Base-by-base conservation (phyloP, 2,797 vertebrate genomes). In the Trachops cirrhosus region DNA sequence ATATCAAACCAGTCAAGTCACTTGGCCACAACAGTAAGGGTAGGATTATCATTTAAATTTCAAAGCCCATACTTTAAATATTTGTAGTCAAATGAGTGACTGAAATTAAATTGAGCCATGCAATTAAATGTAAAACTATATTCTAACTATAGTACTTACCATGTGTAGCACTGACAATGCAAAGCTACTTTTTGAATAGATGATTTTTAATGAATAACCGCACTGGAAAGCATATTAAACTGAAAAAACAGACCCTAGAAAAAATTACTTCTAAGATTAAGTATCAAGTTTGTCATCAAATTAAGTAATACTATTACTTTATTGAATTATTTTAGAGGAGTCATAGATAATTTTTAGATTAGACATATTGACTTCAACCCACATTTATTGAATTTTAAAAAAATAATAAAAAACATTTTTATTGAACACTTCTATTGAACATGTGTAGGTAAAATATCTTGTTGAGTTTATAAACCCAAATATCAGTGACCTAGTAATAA, bases 391-490 rank as follows among this genome's bases (percentile, higher is more conserved):
- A 85, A 57, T 73, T 70, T 93, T 91, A 77, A 7, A 94, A 94
- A 91, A 86, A 48, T 59, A 92, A 78, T 62, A 90, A 88, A 92
- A 92, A 77, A 92, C 7, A 75, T 9, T 64, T 95, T 90, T 86
- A 82, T 86, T 92, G 87, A 96, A 93, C 9, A 77, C 9, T 85
- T 89, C 62, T 59, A 46, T 34, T 91, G 34, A 94, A 92, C 46
- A 95, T 68, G 15, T 78, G 77, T 89, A 90, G 0, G 18, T 95
- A 92, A 96, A 95, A 74, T 91, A 90, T 50, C 67, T 93, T 82
- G 9, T 80, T 89, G 48, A 94, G 19, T 92, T 96, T 92, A 86
- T 75, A 96, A 89, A 82, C 37, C 64, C 59, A 97, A 96, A 70
- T 79, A 84, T 67, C 62, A 93, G 34, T 89, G 41, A 95, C 19